phyloP scores from a whole-genome alignment of 2,113 vertebrate genomes.

The Sphaerodactylus townsendi region DNA sequence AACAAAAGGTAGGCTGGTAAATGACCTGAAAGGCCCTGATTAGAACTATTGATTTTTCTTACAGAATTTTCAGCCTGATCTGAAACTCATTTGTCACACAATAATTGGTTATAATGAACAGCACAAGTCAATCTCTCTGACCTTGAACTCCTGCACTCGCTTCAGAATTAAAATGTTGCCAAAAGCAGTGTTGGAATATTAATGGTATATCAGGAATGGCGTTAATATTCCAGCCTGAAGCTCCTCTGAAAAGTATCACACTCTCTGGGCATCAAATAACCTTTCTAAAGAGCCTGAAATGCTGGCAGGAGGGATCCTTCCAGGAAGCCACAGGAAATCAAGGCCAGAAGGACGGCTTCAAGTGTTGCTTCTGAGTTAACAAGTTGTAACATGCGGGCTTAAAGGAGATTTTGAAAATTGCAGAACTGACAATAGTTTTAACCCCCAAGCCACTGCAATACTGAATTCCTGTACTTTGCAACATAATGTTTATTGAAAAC shows the following conservation, averaged over 20 bases:
- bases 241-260: conserved; percentile 47
- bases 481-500: neutral
- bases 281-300: conserved; percentile 48
- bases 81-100: conserved; percentile 85
- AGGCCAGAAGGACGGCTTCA: conserved; percentile 17
- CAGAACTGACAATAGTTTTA: neutral
- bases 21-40: conserved; percentile 83
- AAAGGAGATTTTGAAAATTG: neutral
- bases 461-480: neutral
- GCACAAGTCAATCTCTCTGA: conserved; percentile 80
- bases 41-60: conserved; percentile 88
- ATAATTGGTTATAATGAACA: conserved; percentile 87
- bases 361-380: neutral
- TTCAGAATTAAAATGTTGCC: conserved; percentile 80
- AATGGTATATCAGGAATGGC: conserved; percentile 69
- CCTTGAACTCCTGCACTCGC: conserved; percentile 83
- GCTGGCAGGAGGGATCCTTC: neutral
- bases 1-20: conserved; percentile 82
- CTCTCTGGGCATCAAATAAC: conserved; percentile 54
- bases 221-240: conserved; percentile 68
- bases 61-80: conserved; percentile 84
- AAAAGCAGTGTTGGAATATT: conserved; percentile 76
- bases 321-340: conserved; percentile 31
- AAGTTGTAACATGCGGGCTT: neutral
- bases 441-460: neutral